These are phyloP conservation scores for Aphelinus atriplicis DNA, from an alignment of 1,140 invertebrate genomes.

Conservation along the genomic window DNA sequence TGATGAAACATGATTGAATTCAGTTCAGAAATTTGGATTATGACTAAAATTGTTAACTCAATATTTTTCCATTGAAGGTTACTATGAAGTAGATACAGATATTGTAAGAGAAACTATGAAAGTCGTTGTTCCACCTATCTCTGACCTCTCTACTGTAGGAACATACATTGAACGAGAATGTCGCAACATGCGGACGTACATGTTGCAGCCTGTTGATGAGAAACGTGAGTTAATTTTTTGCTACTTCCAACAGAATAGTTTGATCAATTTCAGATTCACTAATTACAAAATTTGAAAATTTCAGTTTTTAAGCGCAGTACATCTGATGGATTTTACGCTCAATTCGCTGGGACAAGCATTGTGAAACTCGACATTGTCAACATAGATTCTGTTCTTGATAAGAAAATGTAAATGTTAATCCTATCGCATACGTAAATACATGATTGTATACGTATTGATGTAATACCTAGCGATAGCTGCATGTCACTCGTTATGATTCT, in stretches of 20 bases:
- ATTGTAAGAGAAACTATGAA: constrained; percentile 81
- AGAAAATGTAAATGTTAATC: constrained; percentile 42
- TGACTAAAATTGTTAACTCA: constrained; percentile 25
- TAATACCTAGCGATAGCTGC: constrained; percentile 35
- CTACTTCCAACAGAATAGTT: too few species aligned
- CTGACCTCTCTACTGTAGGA: constrained; percentile 74
- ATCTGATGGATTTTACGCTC: constrained; percentile 73
- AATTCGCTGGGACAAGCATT: constrained; percentile 79
- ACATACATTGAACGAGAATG: constrained; percentile 79
- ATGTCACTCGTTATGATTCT: constrained; percentile 38
- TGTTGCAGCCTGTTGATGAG: constrained; percentile 71
- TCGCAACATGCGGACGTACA: constrained; percentile 76
- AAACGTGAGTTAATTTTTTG: constrained; percentile 49
- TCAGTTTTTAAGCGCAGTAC: constrained; percentile 78
- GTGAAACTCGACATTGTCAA: constrained; percentile 80
- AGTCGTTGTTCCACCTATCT: constrained; percentile 78
- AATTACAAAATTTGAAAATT: constrained; percentile 52
- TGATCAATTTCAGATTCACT: too few species aligned
- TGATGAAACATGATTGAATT: constrained; percentile 43
- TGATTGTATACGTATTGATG: constrained; percentile 20
- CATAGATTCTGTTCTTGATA: constrained; percentile 66
- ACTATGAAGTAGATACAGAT: constrained; percentile 85
- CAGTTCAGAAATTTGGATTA: constrained; percentile 4
- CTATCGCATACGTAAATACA: constrained; percentile 26
- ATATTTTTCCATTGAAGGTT: constrained; percentile 65